Evolutionary conservation across 2,888 invertebrate genomes (phyloP).

Genomic region (Torymus tubicola): DNA sequence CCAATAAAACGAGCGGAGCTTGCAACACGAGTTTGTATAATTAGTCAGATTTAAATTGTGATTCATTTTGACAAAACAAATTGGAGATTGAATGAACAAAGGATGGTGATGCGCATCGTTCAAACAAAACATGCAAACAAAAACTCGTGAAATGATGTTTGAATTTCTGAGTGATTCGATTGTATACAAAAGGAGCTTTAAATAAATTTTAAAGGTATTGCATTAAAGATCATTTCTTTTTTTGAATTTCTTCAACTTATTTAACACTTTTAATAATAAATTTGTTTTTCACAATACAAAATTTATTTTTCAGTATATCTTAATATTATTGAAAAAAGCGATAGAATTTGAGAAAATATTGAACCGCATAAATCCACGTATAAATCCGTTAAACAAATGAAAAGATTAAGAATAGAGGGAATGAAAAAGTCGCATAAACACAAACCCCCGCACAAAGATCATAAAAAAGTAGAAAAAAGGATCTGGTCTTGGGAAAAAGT

Average conservation of each 20-base stretch:
- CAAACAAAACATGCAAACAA: too few species aligned
- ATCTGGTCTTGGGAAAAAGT: not conserved
- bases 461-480: not conserved
- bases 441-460: not conserved
- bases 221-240: too few species aligned
- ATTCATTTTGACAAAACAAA: not conserved
- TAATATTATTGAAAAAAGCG: too few species aligned
- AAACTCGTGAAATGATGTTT: too few species aligned
- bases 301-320: too few species aligned
- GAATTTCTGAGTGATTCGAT: too few species aligned
- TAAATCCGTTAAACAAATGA: constrained; percentile 19
- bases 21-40: not conserved
- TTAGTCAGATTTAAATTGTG: not conserved
- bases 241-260: too few species aligned
- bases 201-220: too few species aligned
- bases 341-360: not conserved
- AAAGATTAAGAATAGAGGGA: not conserved
- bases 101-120: not conserved
- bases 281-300: too few species aligned
- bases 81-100: not conserved
- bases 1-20: not conserved
- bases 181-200: too few species aligned
- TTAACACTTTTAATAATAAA: too few species aligned
- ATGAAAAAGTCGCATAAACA: not conserved
- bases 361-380: not conserved